Percentiles rank a stretch among this genome's conserved stretches.
Conservation (phyloP, 2,888 invertebrate genomes). For the Mellilla xanthometata region DNA sequence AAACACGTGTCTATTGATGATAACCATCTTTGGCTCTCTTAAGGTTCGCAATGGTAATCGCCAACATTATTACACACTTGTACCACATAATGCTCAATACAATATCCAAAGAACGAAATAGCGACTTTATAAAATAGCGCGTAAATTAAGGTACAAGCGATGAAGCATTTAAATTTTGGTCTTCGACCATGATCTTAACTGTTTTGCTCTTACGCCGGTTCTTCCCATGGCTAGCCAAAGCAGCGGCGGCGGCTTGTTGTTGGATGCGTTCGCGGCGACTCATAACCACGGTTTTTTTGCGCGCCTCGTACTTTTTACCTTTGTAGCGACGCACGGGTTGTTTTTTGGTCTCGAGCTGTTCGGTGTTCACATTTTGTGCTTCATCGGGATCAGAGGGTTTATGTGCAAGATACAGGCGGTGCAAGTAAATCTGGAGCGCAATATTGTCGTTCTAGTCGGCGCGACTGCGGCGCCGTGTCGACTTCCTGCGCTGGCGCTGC, state of each 20-base stretch:
- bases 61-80: no score
- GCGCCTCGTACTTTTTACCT: conserved; percentile 23
- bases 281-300: conserved; percentile 27
- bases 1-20: no score
- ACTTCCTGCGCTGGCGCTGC: conserved; percentile 23
- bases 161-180: background rate
- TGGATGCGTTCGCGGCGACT: conserved; percentile 24
- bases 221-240: conserved; percentile 1
- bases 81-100: no score
- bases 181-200: background rate
- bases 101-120: no score
- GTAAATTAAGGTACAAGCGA: background rate
- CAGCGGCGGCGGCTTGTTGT: conserved; percentile 8
- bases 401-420: conserved; percentile 28
- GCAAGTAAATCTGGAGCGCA: conserved; percentile 40
- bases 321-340: conserved; percentile 16
- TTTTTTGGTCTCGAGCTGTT: conserved; percentile 12
- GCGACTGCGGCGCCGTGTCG: conserved; percentile 29
- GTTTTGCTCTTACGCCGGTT: conserved; percentile 26
- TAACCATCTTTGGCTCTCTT: no score
- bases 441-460: conserved; percentile 41
- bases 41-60: no score
- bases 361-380: background rate
- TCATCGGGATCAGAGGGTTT: conserved; percentile 26
- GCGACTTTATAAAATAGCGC: background rate